Evolutionary conservation across 2,888 invertebrate genomes (phyloP), one percentile per base, ranked within the genome.

Genomic region (Nasonovia ribisnigri): DNA sequence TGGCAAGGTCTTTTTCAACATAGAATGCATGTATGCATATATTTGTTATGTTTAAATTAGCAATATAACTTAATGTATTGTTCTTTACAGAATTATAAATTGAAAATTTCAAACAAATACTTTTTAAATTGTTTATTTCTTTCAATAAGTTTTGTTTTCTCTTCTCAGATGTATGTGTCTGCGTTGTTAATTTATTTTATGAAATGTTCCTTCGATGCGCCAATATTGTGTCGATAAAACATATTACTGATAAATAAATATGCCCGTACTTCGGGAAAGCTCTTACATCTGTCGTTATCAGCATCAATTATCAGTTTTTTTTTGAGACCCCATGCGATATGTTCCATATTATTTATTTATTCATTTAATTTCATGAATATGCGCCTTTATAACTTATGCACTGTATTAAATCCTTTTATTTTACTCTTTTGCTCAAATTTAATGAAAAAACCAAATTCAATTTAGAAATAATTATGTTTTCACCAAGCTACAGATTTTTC

Each of bases 401-500:
- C 20, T 36, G 36, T 36, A 6, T 36, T 16, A n/a, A 36, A 20
- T 77, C 0, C 1, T n/a, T 67, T 67, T 67, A n/a, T 67, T 67
- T 13, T n/a, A 1, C 3, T n/a, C 6, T 36, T 77, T 4, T n/a
- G 0, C 5, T 67, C 5, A 67, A 67, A 67, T n/a, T 67, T n/a
- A 67, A n/a, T 4, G 16, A n/a, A 67, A n/a, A 67, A 67, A 67
- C 16, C 13, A n/a, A 16, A 46, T 46, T 46, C 16, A 29, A 86
- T 46, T 46, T 86, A 29, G 26, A 86, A 86, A 86, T 86, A 46
- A 86, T 88, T 43, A 20, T 89, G 67, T 90, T 26, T 57, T 46
- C n/a, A 89, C 60, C 43, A 10, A 20, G 0, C 60, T 26, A 13
- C 20, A 20, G 2, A 89, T 43, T 89, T 43, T 29, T n/a, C 3